Evolutionary conservation across 2,888 invertebrate genomes (phyloP), one percentile per base, ranked within the genome.

Genomic region (Hedya salicella): DNA sequence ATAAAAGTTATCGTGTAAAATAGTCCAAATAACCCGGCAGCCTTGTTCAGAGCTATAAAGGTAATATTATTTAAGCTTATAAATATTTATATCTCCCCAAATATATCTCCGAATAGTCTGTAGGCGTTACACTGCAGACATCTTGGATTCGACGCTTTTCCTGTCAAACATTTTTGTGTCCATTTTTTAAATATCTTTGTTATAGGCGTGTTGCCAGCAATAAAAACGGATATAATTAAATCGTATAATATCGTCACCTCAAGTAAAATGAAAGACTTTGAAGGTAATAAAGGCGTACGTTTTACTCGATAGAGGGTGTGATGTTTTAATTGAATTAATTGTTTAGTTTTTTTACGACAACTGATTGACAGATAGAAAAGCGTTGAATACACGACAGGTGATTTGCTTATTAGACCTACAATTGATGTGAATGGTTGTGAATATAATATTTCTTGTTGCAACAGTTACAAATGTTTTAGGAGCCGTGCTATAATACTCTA

Each of bases 341-440:
- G 44, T 19, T 8, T n/a, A n/a, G n/a, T n/a, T 46, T 25, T 25
- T 25, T 25, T 9, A 36, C 25, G 8, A 1, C 36, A 9, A 11
- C 3, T 1, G 16, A 16, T n/a, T 19, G 30, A 19, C 11, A 4
- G 5, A n/a, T 14, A 42, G 32, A 21, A 53, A 62, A 53, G 39
- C 54, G 54, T 63, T 56, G 40, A 46, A 54, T 39, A 6, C 21
- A 32, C 46, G 68, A 69, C 65, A 69, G 65, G 69, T 70, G 68
- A 62, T 62, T 57, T 69, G 54, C 62, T 16, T 68, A 73, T 68
- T 75, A 77, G 74, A 80, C 77, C 77, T 77, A 81, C 81, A 78
- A 75, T 79, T 75, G 82, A 80, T 74, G 79, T 73, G 85, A 81
- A 87, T 80, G 88, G 88, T 88, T 88, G 87, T 88, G 88, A 85